Base-by-base conservation (phyloP, 2,888 invertebrate species). In the Cenopis cana region DNA sequence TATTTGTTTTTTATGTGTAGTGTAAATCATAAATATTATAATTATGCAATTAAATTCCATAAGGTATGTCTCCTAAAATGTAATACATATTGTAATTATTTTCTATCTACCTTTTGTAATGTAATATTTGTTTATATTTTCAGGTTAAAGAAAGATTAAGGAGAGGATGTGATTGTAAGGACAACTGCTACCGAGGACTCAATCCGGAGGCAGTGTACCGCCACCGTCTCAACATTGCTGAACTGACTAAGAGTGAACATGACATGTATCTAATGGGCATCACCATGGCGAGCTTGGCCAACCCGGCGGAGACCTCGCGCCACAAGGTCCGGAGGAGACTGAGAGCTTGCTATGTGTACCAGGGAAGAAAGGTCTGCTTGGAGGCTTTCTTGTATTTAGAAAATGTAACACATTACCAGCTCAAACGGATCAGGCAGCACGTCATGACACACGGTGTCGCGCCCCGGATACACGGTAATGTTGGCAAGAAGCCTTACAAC, bases 211-310 rank as follows among this genome's bases (percentile, higher is more conserved):
- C 95, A 78, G 96, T 97, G 0, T 97, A 96, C 82, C 95, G 95
- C 61, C 97, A 97, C 84, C 92, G 97, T 76, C 88, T 97, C 49
- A 97, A 97, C 80, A 96, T 97, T 73, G 97, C 97, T 0, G 97
- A 97, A 85, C 84, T 97, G 72, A 97, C 97, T 0, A 96, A 97
- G 88, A 96, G 96, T 69, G 97, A 97, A 85, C 97, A 97, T 85
- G 97, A 97, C 85, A 97, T 97, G 97, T 97, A 97, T 83, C 89
- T 97, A 79, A 97, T 97, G 97, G 97, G 97, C n/a, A 96, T 97
- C 38, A 96, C 96, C 2, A 96, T 96, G 96, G 96, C 96, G 0
- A 96, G 96, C 78, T 89, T 97, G 76, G 95, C 96, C 0, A 96
- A 97, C 85, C 96, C 96, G 18, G 95, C 96, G 69, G 95, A 95